Conservation (phyloP, 2,797 vertebrate species). For the Hipposideros larvatus region DNA sequence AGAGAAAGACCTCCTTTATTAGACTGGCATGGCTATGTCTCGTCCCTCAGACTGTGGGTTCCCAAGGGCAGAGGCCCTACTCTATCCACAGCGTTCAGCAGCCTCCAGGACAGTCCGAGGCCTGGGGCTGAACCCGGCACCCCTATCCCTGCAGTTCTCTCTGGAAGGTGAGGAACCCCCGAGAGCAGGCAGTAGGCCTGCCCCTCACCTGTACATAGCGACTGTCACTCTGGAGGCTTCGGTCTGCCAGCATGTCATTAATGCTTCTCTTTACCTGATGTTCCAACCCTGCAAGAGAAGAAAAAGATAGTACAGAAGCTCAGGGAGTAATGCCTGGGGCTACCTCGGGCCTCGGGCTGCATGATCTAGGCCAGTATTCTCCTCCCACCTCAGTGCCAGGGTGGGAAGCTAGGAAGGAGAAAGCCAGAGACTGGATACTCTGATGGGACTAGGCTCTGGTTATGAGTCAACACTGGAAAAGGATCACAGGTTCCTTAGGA, state of each 20-base stretch:
- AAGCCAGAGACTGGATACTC: background rate
- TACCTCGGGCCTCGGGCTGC: background rate
- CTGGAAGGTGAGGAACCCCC: background rate
- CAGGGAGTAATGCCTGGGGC: background rate
- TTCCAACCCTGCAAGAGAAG: constrained; percentile 64
- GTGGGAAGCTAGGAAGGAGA: background rate
- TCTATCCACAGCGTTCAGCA: background rate
- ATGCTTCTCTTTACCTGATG: constrained; percentile 66
- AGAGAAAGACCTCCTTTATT: background rate
- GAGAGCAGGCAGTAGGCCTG: background rate
- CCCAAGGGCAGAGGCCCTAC: background rate
- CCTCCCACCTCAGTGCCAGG: background rate
- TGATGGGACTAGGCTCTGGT: background rate
- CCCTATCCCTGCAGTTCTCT: background rate
- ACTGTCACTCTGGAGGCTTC: constrained; percentile 44
- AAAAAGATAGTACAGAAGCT: accelerated
- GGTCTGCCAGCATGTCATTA: constrained; percentile 70
- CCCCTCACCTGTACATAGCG: constrained; percentile 70
- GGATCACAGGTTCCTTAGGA: background rate
- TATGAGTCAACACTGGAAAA: background rate
- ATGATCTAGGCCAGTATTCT: background rate
- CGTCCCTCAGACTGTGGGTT: background rate
- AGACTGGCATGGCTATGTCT: background rate
- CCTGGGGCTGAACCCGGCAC: background rate
- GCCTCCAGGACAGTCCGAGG: background rate